Base-by-base conservation (phyloP, 2,888 invertebrate species). In the Platerodrilus igneus region DNA sequence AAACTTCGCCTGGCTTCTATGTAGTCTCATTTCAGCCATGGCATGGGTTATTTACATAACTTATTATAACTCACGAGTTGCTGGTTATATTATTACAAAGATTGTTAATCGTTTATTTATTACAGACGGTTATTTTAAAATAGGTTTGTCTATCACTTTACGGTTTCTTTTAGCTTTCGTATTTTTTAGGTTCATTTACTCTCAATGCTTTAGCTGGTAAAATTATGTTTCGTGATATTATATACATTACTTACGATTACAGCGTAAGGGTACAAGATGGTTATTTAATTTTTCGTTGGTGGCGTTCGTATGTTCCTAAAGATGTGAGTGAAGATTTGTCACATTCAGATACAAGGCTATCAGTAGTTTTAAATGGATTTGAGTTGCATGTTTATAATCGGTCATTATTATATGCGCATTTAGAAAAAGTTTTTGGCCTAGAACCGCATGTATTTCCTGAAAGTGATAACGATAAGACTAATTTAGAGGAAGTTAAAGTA, bases 231-330 rank as follows among this genome's bases (percentile, higher is more conserved):
- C 78, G 94, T 40, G 94, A 97, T 72, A 82, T 97, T 53, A 85
- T 90, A 36, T 94, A 90, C 62, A 87, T 94, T 44, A 93, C 89
- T 48, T 87, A 90, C 62, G 96, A 99, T 72, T 94, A 87, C 68
- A 87, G 92, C 18, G 68, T 94, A 23, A 78, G 95, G 49, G 81
- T 95, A 49, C 95, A 95, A 67, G 96, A 97, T 73, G 97, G 96
- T 2, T 95, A 93, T 77, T 76, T 95, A 48, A 92, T 96, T 69
- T 97, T 99, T 71, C 78, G 95, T 31, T 99, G 95, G 91, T 99
- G 97, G 97, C 76, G 92, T 48, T 87, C 91, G 19, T 94, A 94
- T 66, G 86, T 93, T 32, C 91, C 92, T 30, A 93, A 92, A 70
- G 91, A 93, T 74, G 87, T 92, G 20, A 89, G 89, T 34, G 94